Evolutionary conservation across 2,797 vertebrate species (phyloP).

Genomic region (Rallus crepitans): DNA sequence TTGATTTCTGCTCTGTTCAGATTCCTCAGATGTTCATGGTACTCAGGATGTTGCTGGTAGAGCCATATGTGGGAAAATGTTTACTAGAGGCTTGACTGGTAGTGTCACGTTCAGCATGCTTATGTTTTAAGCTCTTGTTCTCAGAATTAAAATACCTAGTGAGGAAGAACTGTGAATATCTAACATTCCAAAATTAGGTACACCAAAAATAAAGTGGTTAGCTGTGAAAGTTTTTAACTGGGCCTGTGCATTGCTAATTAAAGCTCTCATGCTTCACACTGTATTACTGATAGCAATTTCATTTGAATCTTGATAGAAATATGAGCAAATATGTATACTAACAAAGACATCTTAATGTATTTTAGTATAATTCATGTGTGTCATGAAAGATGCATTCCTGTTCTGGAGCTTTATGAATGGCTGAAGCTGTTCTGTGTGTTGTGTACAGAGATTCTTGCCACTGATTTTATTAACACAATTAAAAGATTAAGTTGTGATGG

Average conservation of each 20-base stretch:
- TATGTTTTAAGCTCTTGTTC: not conserved
- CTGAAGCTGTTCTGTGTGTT: not conserved
- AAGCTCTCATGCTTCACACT: not conserved
- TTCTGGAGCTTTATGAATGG: not conserved
- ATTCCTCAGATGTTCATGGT: not conserved
- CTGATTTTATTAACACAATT: not conserved
- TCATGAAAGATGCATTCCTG: not conserved
- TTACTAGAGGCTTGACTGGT: not conserved
- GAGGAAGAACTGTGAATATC: not conserved
- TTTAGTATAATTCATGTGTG: not conserved
- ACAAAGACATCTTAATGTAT: not conserved
- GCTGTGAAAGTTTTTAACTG: not conserved
- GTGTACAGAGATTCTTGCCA: not conserved
- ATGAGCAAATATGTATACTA: not conserved
- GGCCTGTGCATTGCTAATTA: not conserved
- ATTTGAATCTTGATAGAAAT: not conserved
- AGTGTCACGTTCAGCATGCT: not conserved
- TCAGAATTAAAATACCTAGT: not conserved
- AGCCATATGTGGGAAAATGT: not conserved
- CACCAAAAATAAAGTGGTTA: not conserved
- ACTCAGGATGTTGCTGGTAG: not conserved
- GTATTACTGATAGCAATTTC: not conserved
- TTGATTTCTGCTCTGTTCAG: not conserved
- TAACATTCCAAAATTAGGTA: not conserved
- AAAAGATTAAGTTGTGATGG: not conserved